Percentiles rank a stretch among this genome's conserved stretches.
These are phyloP conservation scores for Lomographa bimaculata DNA, from an alignment of 2,888 invertebrate species.

Conservation along the genomic window DNA sequence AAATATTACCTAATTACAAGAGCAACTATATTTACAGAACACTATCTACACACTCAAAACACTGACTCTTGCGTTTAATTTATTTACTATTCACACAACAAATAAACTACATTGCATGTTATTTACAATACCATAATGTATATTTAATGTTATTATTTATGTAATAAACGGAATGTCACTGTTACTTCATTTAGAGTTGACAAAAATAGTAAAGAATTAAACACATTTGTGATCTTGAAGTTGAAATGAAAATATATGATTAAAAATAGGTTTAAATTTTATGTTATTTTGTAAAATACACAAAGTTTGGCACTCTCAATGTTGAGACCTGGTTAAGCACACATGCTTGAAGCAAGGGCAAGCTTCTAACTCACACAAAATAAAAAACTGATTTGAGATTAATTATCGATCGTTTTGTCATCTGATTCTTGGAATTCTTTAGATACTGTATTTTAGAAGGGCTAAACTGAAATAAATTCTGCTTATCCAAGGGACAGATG, in stretches of 20 bases:
- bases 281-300: neutral
- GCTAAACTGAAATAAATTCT: too few relatives aligned
- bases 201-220: too few relatives aligned
- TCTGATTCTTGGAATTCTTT: too few relatives aligned
- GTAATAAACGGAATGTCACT: too few relatives aligned
- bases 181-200: too few relatives aligned
- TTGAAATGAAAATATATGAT: too few relatives aligned
- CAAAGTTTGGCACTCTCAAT: slow-evolving; percentile 31
- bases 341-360: slow-evolving; percentile 2
- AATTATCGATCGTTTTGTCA: too few relatives aligned
- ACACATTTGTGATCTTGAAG: too few relatives aligned
- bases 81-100: slow-evolving; percentile 78
- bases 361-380: neutral
- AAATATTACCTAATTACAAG: slow-evolving; percentile 30
- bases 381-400: too few relatives aligned
- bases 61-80: slow-evolving; percentile 65
- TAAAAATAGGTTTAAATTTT: too few relatives aligned
- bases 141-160: slow-evolving; percentile 4
- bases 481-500: too few relatives aligned
- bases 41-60: slow-evolving; percentile 81
- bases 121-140: slow-evolving; percentile 54
- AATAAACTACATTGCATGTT: slow-evolving; percentile 64
- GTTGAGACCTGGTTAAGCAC: slow-evolving; percentile 30
- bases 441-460: too few relatives aligned
- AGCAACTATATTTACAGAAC: slow-evolving; percentile 57